Base-by-base conservation (phyloP, 2,113 vertebrate species). In the Thomomys bottae region DNA sequence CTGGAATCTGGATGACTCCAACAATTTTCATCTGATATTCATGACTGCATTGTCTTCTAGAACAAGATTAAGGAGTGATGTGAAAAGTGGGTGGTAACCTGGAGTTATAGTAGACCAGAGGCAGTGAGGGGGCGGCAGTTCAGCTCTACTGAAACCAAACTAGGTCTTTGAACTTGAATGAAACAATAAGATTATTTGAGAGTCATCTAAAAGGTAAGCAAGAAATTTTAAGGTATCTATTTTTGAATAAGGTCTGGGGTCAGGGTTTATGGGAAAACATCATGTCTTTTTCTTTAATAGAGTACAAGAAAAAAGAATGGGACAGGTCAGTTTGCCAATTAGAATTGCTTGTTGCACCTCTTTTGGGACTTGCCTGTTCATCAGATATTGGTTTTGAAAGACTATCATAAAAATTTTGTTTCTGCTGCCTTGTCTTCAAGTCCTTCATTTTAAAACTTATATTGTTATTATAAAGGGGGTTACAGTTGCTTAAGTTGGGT, bases 171-270 rank as follows among this genome's bases (percentile, higher is more conserved):
- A 67, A 87, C 78, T 49, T 75, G 61, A 82, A 30, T 88, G 45
- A 70, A 91, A 76, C 21, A 28, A 32, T 20, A 64, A 32, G 30
- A 87, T 71, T 73, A 45, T 73, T 86, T 84, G n/a, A 85, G 73
- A 86, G 34, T 21, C 75, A 78, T 42, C 14, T 70, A 78, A 94
- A 79, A 88, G 80, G 23, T 92, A 94, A 92, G 87, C 66, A 81
- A 86, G 88, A 38, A 17, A 64, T 32, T 76, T 70, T 68, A 73
- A 73, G 45, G 28, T 61, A 15, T 14, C 12, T 30, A 18, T 84
- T 88, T 28, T 89, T 89, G n/a, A 93, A 72, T 28, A 78, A 84
- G 28, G 30, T 4, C 8, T 72, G 9, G 32, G 7, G 40, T 66
- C 45, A n/a, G 23, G 82, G 5, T 70, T 86, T 86, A 79, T 54